Evolutionary conservation across 2,113 vertebrate species (phyloP).

Genomic region (Brachyhypopomus gauderio): DNA sequence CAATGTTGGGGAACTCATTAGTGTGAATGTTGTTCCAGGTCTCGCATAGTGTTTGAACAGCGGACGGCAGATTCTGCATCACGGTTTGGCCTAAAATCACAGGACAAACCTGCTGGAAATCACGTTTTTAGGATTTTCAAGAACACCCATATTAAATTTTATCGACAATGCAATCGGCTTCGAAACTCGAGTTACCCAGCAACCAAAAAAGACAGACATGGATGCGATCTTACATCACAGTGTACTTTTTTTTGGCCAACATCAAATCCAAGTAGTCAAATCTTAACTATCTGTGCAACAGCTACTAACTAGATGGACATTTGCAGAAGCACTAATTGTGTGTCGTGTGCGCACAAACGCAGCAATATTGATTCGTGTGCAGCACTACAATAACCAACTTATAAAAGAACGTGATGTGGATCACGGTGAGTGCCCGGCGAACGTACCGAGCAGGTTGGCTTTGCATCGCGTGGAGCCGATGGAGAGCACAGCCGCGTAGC

Average conservation of each 20-base stretch:
- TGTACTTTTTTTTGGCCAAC: no score
- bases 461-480: slow-evolving; percentile 93
- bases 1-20: slow-evolving; percentile 97
- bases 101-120: neutral
- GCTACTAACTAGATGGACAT: no score
- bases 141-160: neutral
- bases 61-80: slow-evolving; percentile 90
- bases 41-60: slow-evolving; percentile 90
- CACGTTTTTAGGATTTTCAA: neutral
- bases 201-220: neutral
- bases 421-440: neutral
- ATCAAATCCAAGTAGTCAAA: no score
- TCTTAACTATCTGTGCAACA: no score
- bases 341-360: neutral
- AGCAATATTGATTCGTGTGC: neutral
- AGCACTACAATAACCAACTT: neutral
- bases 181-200: neutral
- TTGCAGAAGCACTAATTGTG: no score
- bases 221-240: neutral
- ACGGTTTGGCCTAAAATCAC: slow-evolving; percentile 79
- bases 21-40: slow-evolving; percentile 95
- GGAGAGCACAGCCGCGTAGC: slow-evolving; percentile 90
- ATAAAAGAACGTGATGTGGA: neutral
- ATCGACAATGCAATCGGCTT: neutral
- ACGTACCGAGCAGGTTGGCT: slow-evolving; percentile 86